Evolutionary conservation across 1,140 invertebrate species (phyloP).

Genomic region (Papilio dardanus): DNA sequence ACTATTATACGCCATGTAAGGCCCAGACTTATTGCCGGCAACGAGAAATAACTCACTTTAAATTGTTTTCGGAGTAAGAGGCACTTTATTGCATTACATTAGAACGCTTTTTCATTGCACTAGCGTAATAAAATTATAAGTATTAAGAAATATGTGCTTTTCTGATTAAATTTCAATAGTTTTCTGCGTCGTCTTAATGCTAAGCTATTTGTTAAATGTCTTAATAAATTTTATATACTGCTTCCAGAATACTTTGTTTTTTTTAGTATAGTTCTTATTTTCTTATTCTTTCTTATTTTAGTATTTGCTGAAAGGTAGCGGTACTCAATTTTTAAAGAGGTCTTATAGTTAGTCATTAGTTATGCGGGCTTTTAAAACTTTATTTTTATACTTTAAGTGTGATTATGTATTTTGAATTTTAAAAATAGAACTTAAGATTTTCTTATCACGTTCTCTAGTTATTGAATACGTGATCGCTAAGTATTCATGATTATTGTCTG

Average conservation of each 20-base stretch:
- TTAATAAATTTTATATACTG: slow-evolving; percentile 15
- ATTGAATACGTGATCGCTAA: slow-evolving; percentile 61
- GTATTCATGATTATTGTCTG: slow-evolving; percentile 53
- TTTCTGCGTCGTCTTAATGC: slow-evolving; percentile 64
- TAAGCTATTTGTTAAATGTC: slow-evolving; percentile 50
- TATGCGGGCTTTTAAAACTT: slow-evolving; percentile 26
- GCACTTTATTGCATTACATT: slow-evolving; percentile 69
- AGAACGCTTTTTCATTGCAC: slow-evolving; percentile 69
- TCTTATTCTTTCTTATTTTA: too few relatives aligned
- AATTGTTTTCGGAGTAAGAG: slow-evolving; percentile 73
- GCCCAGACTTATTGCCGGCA: slow-evolving; percentile 74
- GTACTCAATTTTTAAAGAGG: slow-evolving; percentile 7
- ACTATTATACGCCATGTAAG: slow-evolving; percentile 81
- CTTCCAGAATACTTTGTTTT: neutral
- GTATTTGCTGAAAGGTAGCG: slow-evolving; percentile 20
- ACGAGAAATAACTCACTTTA: slow-evolving; percentile 72
- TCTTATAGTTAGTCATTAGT: too few relatives aligned
- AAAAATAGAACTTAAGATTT: slow-evolving; percentile 32
- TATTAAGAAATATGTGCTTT: slow-evolving; percentile 67
- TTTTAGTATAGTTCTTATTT: slow-evolving; percentile 10
- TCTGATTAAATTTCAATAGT: slow-evolving; percentile 62
- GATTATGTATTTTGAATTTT: neutral
- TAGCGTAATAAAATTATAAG: slow-evolving; percentile 65
- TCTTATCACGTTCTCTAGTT: slow-evolving; percentile 48
- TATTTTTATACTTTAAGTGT: slow-evolving; percentile 22